A percentile compares a stretch with the other conserved stretches of the same genome.
Evolutionary conservation across 1,140 invertebrate genomes (phyloP).

Genomic region (Drosophila navojoa): DNA sequence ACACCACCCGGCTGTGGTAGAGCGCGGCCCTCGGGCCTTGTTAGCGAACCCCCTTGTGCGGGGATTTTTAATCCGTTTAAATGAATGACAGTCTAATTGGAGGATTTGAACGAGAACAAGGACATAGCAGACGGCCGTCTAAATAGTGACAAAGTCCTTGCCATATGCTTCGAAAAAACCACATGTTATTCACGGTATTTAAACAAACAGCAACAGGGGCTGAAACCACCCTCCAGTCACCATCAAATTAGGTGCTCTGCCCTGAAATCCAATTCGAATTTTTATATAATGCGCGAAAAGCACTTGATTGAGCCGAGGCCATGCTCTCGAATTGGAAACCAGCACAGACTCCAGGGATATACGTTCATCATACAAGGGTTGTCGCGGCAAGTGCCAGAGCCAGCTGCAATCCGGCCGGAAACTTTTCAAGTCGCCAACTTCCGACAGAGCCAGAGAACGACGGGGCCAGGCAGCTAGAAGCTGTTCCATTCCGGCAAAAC

Average conservation of each 20-base stretch:
- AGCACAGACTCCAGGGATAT: conserved; percentile 56
- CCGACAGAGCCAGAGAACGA: neutral
- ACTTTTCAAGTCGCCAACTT: conserved; percentile 27
- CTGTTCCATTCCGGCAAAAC: conserved; percentile 46
- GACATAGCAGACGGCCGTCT: conserved; percentile 42
- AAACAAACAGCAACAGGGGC: conserved; percentile 79
- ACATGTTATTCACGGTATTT: conserved; percentile 84
- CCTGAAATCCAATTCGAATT: conserved; percentile 79
- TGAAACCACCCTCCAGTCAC: conserved; percentile 45
- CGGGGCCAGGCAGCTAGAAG: conserved; percentile 52
- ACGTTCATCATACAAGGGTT: conserved; percentile 23
- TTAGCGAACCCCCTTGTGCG: conserved; percentile 56
- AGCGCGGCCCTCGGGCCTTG: conserved; percentile 29
- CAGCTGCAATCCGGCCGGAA: conserved; percentile 4
- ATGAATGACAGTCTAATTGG: conserved; percentile 84
- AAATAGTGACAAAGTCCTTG: conserved; percentile 83
- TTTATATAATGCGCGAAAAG: conserved; percentile 80
- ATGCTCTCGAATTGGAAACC: conserved; percentile 23
- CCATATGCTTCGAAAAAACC: conserved; percentile 83
- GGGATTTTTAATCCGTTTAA: conserved; percentile 83
- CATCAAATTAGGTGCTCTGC: conserved; percentile 66
- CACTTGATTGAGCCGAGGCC: conserved; percentile 67
- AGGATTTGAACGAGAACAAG: conserved; percentile 68
- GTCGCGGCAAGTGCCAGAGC: conserved; percentile 28
- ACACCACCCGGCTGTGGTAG: neutral